These are phyloP conservation scores for Phylloscopus trochilus DNA, from an alignment of 2,113 vertebrate species.

Conservation along the genomic window DNA sequence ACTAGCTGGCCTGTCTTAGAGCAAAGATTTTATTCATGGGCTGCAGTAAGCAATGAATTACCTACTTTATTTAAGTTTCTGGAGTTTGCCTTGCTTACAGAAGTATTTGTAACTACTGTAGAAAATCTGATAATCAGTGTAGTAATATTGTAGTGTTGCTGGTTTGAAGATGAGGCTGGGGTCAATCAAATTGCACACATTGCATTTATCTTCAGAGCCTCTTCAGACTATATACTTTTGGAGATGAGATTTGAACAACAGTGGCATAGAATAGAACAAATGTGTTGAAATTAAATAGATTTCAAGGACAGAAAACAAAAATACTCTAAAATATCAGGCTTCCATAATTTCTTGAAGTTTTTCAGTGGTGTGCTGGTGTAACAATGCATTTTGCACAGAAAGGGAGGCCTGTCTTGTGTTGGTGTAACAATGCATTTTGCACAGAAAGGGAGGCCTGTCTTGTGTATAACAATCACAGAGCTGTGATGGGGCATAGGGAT, in stretches of 20 bases:
- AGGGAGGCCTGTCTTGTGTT: background rate
- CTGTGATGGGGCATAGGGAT: background rate
- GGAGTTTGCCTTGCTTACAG: background rate
- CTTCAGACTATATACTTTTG: background rate
- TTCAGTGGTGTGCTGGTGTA: background rate
- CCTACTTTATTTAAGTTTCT: background rate
- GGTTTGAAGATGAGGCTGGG: background rate
- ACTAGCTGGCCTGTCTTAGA: background rate
- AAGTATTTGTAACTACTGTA: background rate
- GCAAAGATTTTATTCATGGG: fast-evolving
- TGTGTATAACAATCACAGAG: background rate
- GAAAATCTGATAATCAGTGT: background rate
- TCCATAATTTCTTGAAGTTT: background rate
- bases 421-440: background rate
- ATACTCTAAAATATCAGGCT: background rate
- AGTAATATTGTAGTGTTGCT: background rate
- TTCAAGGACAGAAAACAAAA: background rate
- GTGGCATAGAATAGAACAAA: background rate
- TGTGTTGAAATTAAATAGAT: background rate
- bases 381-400: background rate
- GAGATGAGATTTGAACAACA: background rate
- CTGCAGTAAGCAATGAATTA: background rate
- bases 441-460: background rate
- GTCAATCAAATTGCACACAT: background rate
- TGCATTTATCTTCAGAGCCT: background rate